A percentile compares a stretch with the other conserved stretches of the same genome.
These are phyloP conservation scores for Neopipo cinnamomea DNA, from an alignment of 2,113 vertebrate genomes.

Conservation along the genomic window DNA sequence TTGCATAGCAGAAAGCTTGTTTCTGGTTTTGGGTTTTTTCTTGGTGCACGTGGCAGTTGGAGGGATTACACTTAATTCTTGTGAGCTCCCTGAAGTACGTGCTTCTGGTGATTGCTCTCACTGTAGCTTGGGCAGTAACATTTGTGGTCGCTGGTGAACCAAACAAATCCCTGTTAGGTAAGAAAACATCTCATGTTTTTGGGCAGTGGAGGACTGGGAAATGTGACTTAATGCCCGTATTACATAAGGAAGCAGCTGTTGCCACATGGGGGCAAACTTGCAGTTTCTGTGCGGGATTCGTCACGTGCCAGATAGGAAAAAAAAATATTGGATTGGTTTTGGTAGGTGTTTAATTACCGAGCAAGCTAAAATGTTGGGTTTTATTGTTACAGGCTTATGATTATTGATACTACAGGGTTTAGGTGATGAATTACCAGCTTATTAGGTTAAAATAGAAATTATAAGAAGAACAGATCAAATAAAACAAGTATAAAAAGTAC, in stretches of 20 bases:
- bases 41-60: not conserved
- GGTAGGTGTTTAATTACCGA: not conserved
- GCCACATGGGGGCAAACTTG: conserved; percentile 28
- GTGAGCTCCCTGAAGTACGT: not conserved
- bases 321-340: not conserved
- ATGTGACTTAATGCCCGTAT: not conserved
- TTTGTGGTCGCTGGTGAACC: not conserved
- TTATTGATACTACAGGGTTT: not conserved
- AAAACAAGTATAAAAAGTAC: not conserved
- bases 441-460: not conserved
- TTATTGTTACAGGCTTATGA: not conserved
- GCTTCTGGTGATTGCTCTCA: not conserved
- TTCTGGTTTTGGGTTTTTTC: not conserved
- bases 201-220: not conserved
- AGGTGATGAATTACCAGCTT: not conserved
- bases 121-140: not conserved
- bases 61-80: not conserved
- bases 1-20: not conserved
- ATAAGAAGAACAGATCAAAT: not conserved
- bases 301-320: not conserved
- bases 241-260: not conserved
- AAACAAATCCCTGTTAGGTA: not conserved
- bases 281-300: not conserved
- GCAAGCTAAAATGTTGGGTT: not conserved
- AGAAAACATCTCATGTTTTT: not conserved